Evolutionary conservation across 1,140 invertebrate species (phyloP).

Genomic region (Drosophila ogumai): DNA sequence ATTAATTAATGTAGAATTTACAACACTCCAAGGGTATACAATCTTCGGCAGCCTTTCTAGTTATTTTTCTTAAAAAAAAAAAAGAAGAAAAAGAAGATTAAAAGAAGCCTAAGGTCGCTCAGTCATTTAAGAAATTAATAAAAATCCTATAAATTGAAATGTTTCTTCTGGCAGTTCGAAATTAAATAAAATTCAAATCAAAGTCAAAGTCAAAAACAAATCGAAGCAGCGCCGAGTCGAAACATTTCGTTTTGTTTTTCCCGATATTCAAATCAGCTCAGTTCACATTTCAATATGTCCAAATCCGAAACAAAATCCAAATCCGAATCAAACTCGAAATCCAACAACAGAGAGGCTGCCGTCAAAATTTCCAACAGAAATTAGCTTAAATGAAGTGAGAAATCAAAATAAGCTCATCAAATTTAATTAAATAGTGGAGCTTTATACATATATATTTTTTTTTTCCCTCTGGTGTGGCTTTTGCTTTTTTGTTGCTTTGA

Average conservation of each 20-base stretch:
- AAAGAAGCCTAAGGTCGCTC: constrained; percentile 52
- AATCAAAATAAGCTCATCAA: constrained; percentile 80
- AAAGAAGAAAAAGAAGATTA: not conserved
- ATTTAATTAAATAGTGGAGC: constrained; percentile 77
- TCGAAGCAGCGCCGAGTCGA: constrained; percentile 4
- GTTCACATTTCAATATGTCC: constrained; percentile 40
- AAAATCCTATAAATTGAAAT: constrained; percentile 71
- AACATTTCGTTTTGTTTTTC: constrained; percentile 11
- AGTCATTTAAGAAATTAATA: constrained; percentile 74
- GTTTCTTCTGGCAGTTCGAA: constrained; percentile 15
- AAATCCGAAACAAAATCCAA: constrained; percentile 55
- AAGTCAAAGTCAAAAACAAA: constrained; percentile 28
- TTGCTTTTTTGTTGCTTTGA: constrained; percentile 29
- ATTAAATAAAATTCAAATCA: constrained; percentile 42
- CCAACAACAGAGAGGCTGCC: constrained; percentile 18
- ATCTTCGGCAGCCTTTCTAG: not conserved
- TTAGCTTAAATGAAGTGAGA: constrained; percentile 82
- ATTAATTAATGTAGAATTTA: too few species aligned
- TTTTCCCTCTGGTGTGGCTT: constrained; percentile 3
- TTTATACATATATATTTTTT: constrained; percentile 28
- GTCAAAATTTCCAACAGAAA: constrained; percentile 62
- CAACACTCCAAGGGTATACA: not conserved
- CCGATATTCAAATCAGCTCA: constrained; percentile 36
- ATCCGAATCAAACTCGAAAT: constrained; percentile 23
- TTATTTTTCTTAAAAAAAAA: not conserved